Percentiles rank a stretch among this genome's conserved stretches.
These are phyloP conservation scores for Oasisia sp. DNA, from an alignment of 2,888 invertebrate species.

Conservation along the genomic window DNA sequence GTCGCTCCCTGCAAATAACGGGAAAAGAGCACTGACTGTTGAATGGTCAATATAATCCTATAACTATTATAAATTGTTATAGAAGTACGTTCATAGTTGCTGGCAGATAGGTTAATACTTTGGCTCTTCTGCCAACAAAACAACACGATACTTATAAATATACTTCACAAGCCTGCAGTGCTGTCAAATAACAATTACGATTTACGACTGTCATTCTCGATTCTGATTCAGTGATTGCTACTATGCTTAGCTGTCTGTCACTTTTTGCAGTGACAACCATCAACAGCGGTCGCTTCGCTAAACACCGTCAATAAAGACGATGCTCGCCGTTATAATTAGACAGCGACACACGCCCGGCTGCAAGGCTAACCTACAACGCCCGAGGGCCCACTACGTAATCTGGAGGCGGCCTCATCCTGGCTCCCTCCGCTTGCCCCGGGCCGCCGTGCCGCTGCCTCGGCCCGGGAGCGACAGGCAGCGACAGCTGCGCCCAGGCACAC, in stretches of 20 bases:
- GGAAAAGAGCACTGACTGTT: too few relatives aligned
- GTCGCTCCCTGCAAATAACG: too few relatives aligned
- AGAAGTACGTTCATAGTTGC: too few relatives aligned
- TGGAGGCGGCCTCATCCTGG: not conserved
- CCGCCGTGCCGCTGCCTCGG: not conserved
- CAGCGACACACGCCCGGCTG: not conserved
- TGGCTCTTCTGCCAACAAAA: too few relatives aligned
- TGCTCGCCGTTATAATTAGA: not conserved
- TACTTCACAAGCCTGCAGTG: too few relatives aligned
- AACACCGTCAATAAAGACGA: not conserved
- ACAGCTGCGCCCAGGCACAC: not conserved
- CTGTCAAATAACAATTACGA: too few relatives aligned
- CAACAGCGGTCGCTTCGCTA: not conserved
- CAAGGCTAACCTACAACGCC: not conserved
- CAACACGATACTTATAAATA: too few relatives aligned
- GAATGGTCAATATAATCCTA: too few relatives aligned
- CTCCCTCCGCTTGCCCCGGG: not conserved
- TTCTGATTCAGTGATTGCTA: not conserved
- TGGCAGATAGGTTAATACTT: too few relatives aligned
- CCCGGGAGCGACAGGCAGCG: not conserved
- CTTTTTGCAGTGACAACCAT: not conserved
- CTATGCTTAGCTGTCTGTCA: not conserved
- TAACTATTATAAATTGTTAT: too few relatives aligned
- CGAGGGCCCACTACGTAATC: not conserved
- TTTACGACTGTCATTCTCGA: too few relatives aligned